phyloP scores from a whole-genome alignment of 1,140 invertebrate genomes.

The Sycophila sp. region DNA sequence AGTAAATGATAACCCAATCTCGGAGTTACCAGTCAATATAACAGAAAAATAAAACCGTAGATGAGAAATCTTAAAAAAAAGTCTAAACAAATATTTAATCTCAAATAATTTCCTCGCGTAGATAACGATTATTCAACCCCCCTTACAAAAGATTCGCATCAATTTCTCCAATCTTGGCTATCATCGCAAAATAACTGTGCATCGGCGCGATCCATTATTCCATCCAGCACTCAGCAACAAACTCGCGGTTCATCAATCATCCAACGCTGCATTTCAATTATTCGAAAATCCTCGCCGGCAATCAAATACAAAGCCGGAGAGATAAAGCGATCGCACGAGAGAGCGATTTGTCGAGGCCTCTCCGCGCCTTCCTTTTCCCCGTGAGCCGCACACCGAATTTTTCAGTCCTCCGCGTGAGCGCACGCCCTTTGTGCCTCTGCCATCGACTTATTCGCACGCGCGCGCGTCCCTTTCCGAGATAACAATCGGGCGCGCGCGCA shows the following conservation, averaged over 20 bases:
- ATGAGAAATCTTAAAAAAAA: too few species aligned
- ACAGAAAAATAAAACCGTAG: too few species aligned
- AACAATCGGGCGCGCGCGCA: constrained; percentile 10
- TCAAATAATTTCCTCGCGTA: too few species aligned
- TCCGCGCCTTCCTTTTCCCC: not conserved
- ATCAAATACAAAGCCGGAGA: constrained; percentile 29
- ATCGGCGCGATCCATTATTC: constrained; percentile 12
- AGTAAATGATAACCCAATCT: too few species aligned
- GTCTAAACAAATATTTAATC: too few species aligned
- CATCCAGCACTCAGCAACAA: not conserved
- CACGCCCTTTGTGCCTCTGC: not conserved
- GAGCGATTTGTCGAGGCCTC: constrained; percentile 23
- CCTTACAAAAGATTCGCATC: too few species aligned
- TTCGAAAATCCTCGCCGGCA: not conserved
- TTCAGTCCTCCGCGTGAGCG: constrained; percentile 19
- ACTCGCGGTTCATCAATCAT: constrained; percentile 2
- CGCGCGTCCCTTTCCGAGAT: not conserved
- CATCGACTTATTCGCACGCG: constrained; percentile 32
- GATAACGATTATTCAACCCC: too few species aligned
- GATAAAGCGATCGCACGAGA: constrained; percentile 19
- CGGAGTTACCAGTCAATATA: too few species aligned
- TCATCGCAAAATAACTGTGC: not conserved
- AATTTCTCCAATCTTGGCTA: too few species aligned
- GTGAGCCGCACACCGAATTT: not conserved
- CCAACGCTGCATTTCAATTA: constrained; percentile 9